Percentiles rank a stretch among this genome's conserved stretches.
Evolutionary conservation across 2,888 invertebrate species (phyloP).

Genomic region (Xanthia togata): DNA sequence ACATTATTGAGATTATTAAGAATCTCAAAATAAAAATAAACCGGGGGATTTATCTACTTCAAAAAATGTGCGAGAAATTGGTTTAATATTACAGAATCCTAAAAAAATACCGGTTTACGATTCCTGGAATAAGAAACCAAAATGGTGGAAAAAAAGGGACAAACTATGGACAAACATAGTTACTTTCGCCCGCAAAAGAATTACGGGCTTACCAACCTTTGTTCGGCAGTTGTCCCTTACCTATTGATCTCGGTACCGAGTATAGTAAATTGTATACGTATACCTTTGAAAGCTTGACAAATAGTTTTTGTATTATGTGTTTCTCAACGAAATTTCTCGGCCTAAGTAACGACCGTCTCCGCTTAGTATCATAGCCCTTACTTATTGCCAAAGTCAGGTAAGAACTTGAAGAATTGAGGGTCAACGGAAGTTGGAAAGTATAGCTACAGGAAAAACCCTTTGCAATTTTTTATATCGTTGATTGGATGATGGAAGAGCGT

Average conservation of each 20-base stretch:
- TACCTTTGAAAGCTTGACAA: constrained; percentile 37
- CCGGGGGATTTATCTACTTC: neutral
- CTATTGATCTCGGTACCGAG: constrained; percentile 25
- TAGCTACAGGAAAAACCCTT: neutral
- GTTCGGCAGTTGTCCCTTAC: neutral
- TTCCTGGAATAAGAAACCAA: neutral
- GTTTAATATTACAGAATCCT: neutral
- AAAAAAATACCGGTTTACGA: neutral
- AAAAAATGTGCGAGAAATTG: neutral
- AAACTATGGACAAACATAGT: neutral
- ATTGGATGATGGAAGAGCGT: constrained; percentile 4
- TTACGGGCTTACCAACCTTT: constrained; percentile 1
- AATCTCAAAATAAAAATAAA: neutral
- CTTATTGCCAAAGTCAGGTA: neutral
- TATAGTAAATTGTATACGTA: constrained; percentile 1
- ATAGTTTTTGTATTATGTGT: constrained; percentile 27
- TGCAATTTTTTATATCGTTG: neutral
- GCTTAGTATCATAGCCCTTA: neutral
- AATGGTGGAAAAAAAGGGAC: neutral
- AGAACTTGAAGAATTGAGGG: constrained; percentile 1
- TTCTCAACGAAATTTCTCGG: neutral
- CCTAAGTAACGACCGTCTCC: neutral
- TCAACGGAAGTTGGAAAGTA: neutral
- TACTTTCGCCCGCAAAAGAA: neutral
- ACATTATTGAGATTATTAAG: neutral